Evolutionary conservation across 23 tunicate genomes (phyloP).

Genomic region (Styela clava): DNA sequence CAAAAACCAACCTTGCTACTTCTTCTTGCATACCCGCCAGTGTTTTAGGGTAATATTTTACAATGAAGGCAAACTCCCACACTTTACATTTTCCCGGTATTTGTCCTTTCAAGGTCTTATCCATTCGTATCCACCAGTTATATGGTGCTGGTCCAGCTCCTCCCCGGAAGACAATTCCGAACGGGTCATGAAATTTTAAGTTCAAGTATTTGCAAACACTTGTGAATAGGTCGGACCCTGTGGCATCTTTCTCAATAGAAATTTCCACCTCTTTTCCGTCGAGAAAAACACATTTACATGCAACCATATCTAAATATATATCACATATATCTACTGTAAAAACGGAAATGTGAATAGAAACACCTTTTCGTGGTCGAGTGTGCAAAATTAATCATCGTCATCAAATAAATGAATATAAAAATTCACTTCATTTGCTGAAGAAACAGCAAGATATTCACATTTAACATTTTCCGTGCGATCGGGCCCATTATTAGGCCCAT

Average conservation of each 20-base stretch:
- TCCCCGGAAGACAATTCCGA: slow-evolving; percentile 58
- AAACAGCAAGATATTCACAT: too few species aligned
- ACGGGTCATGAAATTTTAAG: slow-evolving; percentile 36
- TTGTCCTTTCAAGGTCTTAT: slow-evolving; percentile 52
- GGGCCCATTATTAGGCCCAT: too few species aligned
- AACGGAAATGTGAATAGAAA: too few species aligned
- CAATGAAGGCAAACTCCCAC: slow-evolving; percentile 74
- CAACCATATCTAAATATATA: slow-evolving; percentile 28
- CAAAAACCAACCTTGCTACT: slow-evolving; percentile 25
- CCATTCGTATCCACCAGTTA: slow-evolving; percentile 81
- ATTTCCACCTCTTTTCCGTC: slow-evolving; percentile 68
- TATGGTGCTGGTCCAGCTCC: slow-evolving; percentile 55
- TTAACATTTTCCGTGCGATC: too few species aligned
- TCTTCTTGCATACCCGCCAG: slow-evolving; percentile 24
- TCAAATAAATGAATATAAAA: too few species aligned
- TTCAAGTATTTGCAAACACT: slow-evolving; percentile 73
- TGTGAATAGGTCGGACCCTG: slow-evolving; percentile 57
- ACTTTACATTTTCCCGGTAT: slow-evolving; percentile 73
- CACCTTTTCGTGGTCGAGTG: too few species aligned
- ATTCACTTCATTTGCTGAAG: too few species aligned
- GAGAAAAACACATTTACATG: slow-evolving; percentile 65
- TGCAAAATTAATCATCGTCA: too few species aligned
- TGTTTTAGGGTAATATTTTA: slow-evolving; percentile 62
- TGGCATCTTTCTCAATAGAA: slow-evolving; percentile 56
- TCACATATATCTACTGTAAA: too few species aligned